phyloP scores from a whole-genome alignment of 2,797 vertebrate species.

The Anniella stebbinsi region DNA sequence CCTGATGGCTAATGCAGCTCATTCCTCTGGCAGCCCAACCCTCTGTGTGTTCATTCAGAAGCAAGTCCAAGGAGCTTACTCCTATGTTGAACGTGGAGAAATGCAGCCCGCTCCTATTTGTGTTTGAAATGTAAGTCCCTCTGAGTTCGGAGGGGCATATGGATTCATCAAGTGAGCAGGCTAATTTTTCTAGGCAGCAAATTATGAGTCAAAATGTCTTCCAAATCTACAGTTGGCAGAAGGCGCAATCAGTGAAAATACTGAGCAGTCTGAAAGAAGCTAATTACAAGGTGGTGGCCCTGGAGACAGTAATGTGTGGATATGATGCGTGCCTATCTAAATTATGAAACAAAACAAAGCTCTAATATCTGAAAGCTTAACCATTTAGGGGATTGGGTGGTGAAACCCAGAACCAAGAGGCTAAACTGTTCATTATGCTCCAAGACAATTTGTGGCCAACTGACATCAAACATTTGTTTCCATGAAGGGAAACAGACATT shows the following conservation, averaged over 20 bases:
- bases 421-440: slow-evolving; percentile 10
- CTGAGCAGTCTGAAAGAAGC: slow-evolving; percentile 39
- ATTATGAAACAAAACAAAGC: slow-evolving; percentile 23
- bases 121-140: background rate
- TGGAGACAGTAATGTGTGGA: slow-evolving; percentile 6
- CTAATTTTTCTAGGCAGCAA: slow-evolving; percentile 62
- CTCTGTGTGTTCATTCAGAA: background rate
- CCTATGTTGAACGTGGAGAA: background rate
- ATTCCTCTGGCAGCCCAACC: background rate
- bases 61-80: background rate
- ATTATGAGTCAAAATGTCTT: slow-evolving; percentile 57
- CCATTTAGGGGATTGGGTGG: background rate
- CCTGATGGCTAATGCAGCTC: slow-evolving; percentile 45
- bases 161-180: background rate
- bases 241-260: slow-evolving; percentile 35
- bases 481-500: background rate
- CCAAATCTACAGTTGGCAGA: slow-evolving; percentile 51
- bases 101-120: background rate
- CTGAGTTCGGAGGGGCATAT: background rate
- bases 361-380: slow-evolving; percentile 19
- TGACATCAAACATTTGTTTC: slow-evolving; percentile 40
- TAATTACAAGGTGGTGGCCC: slow-evolving; percentile 31
- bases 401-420: slow-evolving; percentile 11
- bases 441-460: background rate
- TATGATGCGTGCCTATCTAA: slow-evolving; percentile 19